Evolutionary conservation across 2,888 invertebrate species (phyloP).

Genomic region (Andricus curvator): DNA sequence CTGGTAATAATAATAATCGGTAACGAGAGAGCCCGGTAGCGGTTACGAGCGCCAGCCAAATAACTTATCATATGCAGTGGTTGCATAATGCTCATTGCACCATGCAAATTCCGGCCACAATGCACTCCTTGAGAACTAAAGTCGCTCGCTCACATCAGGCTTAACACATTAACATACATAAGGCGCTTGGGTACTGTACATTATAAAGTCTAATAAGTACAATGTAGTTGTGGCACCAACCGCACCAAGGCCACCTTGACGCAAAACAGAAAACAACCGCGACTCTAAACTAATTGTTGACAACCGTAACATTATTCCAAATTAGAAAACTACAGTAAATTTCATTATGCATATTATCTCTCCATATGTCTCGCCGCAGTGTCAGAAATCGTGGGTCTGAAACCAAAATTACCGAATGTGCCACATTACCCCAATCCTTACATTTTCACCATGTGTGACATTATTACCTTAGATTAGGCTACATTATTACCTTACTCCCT

Average conservation of each 20-base stretch:
- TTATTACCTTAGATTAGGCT: too few species aligned
- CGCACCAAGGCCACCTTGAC: background rate
- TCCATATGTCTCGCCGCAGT: too few species aligned
- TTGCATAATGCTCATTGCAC: constrained; percentile 44
- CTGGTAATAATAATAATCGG: constrained; percentile 20
- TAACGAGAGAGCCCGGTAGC: background rate
- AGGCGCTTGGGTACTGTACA: constrained; percentile 60
- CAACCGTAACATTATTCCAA: background rate
- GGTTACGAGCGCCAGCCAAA: constrained; percentile 12
- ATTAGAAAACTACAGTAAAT: background rate
- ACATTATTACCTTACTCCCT: too few species aligned
- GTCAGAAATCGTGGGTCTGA: too few species aligned
- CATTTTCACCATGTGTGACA: too few species aligned
- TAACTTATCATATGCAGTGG: constrained; percentile 41
- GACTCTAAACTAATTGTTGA: background rate
- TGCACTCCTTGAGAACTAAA: constrained; percentile 47
- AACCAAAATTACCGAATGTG: too few species aligned
- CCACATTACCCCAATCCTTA: too few species aligned
- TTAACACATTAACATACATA: constrained; percentile 70
- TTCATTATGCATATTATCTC: background rate
- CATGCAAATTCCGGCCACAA: constrained; percentile 52
- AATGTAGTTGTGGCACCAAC: constrained; percentile 5
- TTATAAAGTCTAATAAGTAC: constrained; percentile 69
- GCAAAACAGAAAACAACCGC: background rate
- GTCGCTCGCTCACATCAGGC: constrained; percentile 58